phyloP scores from a whole-genome alignment of 2,113 vertebrate species.

The Thomomys bottae region DNA sequence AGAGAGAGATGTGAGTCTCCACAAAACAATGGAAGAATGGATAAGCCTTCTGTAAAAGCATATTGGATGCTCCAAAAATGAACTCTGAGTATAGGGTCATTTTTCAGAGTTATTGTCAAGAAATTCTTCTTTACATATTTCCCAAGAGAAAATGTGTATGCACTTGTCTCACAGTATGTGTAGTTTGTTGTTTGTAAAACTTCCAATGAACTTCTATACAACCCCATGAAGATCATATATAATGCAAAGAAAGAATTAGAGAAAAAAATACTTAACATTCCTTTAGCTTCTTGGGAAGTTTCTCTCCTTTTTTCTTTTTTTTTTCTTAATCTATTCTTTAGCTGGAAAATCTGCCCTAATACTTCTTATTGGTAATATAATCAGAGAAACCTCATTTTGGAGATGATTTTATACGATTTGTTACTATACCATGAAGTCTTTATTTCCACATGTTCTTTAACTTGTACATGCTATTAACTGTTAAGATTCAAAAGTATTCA shows the following conservation, averaged over 20 bases:
- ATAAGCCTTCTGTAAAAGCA: background rate
- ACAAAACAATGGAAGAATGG: background rate
- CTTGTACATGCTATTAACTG: conserved; percentile 14
- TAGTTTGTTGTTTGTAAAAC: background rate
- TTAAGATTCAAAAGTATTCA: conserved; percentile 20
- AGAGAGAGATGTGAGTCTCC: background rate
- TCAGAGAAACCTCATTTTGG: conserved; percentile 4
- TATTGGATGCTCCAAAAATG: background rate
- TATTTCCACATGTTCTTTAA: conserved; percentile 12
- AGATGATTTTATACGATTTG: background rate
- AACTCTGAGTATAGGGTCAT: background rate
- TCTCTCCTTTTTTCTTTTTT: too few relatives aligned
- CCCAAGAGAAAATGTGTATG: background rate
- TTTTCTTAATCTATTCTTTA: background rate
- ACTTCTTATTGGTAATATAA: background rate
- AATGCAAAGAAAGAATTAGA: background rate
- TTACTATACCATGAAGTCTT: background rate
- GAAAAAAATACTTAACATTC: background rate
- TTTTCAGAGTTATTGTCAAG: background rate
- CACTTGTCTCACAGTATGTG: background rate
- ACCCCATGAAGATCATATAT: conserved; percentile 18
- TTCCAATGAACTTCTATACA: conserved; percentile 40
- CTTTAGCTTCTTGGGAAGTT: background rate
- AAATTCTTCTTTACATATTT: background rate
- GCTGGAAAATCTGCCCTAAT: background rate